phyloP scores from a whole-genome alignment of 2,797 vertebrate genomes.

The Coracias cyanogaster region DNA sequence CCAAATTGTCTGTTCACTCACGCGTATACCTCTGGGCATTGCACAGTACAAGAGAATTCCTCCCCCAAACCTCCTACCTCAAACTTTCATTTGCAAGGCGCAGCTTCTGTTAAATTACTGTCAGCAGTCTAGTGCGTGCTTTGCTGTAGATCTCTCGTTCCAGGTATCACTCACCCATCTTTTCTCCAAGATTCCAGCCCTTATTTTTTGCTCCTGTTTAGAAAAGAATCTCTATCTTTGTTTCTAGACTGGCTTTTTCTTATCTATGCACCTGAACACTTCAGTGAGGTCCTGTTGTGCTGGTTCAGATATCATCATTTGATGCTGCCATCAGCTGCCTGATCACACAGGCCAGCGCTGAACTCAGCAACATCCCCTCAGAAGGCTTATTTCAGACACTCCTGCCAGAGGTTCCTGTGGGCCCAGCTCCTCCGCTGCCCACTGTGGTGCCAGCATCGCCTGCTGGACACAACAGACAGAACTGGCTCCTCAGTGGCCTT shows the following conservation, averaged over 20 bases:
- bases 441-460: too few relatives aligned
- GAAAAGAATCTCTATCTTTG: not conserved
- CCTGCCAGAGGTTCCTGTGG: too few relatives aligned
- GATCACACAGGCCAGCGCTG: too few relatives aligned
- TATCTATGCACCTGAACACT: not conserved
- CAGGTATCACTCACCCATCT: not conserved
- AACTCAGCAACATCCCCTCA: too few relatives aligned
- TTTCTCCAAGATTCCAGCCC: not conserved
- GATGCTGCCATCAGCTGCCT: too few relatives aligned
- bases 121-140: not conserved
- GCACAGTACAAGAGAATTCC: not conserved
- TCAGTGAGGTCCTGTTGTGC: not conserved
- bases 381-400: too few relatives aligned
- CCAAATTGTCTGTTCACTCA: not conserved
- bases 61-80: not conserved
- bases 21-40: too few relatives aligned
- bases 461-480: too few relatives aligned
- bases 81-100: not conserved
- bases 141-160: not conserved
- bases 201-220: not conserved
- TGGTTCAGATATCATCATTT: too few relatives aligned
- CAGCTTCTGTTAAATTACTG: not conserved
- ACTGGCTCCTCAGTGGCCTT: too few relatives aligned
- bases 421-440: too few relatives aligned
- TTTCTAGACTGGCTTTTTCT: not conserved